Conservation (phyloP, 2,797 vertebrate genomes). For the Sparidentex hasta region DNA sequence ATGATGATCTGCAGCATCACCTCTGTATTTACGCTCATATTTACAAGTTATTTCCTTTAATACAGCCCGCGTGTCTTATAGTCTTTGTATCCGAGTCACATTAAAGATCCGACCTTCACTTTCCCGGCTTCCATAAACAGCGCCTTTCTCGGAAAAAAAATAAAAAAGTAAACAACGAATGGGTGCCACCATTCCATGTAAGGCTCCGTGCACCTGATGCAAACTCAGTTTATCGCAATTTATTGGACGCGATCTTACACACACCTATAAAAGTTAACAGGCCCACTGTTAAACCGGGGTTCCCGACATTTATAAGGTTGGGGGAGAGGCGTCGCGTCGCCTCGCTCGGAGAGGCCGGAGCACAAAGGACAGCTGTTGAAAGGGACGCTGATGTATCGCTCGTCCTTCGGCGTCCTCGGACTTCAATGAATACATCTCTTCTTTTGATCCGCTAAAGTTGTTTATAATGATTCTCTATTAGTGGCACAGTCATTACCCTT, state of each 20-base stretch:
- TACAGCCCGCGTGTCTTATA: neutral
- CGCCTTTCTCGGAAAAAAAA: slow-evolving; percentile 25
- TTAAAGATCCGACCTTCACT: slow-evolving; percentile 48
- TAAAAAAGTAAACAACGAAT: neutral
- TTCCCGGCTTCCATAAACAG: slow-evolving; percentile 51
- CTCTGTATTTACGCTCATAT: slow-evolving; percentile 11
- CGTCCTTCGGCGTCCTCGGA: slow-evolving; percentile 46
- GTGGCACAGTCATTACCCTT: slow-evolving; percentile 71
- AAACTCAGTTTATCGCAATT: slow-evolving; percentile 60
- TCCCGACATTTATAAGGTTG: slow-evolving; percentile 74
- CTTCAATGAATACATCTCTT: slow-evolving; percentile 74
- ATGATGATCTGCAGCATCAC: neutral
- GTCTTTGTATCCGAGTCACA: slow-evolving; percentile 17
- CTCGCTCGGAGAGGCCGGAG: slow-evolving; percentile 16
- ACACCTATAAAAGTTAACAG: slow-evolving; percentile 78
- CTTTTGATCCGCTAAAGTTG: slow-evolving; percentile 77
- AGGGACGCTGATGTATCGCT: slow-evolving; percentile 56
- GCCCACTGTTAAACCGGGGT: slow-evolving; percentile 62
- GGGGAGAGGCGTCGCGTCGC: slow-evolving; percentile 36
- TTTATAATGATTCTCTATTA: slow-evolving; percentile 82
- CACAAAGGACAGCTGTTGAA: slow-evolving; percentile 58
- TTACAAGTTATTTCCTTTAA: neutral
- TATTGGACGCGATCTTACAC: slow-evolving; percentile 68
- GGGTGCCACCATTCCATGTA: slow-evolving; percentile 48
- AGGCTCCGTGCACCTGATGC: slow-evolving; percentile 47